Evolutionary conservation across 1,140 invertebrate genomes (phyloP).

Genomic region (Nymphalis io): DNA sequence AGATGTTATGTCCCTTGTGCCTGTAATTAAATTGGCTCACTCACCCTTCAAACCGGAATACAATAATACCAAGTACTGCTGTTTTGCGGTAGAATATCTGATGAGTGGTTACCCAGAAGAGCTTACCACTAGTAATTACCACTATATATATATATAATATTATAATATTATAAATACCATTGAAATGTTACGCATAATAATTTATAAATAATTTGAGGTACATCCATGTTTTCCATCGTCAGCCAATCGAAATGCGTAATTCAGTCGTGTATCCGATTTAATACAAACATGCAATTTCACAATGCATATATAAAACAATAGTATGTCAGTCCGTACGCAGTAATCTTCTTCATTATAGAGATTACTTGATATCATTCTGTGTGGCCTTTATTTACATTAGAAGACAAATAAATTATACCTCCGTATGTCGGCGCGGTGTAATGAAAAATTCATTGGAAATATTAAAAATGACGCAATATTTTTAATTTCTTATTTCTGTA

Average conservation of each 20-base stretch:
- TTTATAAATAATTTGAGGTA: background rate
- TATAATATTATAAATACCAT: no score
- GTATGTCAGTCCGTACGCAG: constrained; percentile 43
- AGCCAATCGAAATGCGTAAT: constrained; percentile 56
- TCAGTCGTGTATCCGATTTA: constrained; percentile 61
- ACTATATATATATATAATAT: no score
- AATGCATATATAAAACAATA: constrained; percentile 54
- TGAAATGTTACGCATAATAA: no score
- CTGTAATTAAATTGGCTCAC: no score
- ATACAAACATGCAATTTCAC: constrained; percentile 54
- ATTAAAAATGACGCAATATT: background rate
- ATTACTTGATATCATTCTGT: constrained; percentile 44
- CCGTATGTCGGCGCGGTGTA: background rate
- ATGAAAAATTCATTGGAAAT: constrained; percentile 2
- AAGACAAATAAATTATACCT: constrained; percentile 13
- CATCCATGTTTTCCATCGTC: constrained; percentile 40
- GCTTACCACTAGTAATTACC: no score
- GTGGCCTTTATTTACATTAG: constrained; percentile 41
- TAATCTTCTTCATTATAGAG: constrained; percentile 51
- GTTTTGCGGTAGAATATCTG: no score
- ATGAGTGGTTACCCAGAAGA: no score
- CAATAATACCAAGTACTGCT: no score
- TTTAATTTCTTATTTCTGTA: no score
- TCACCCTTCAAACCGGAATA: no score
- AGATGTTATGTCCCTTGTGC: no score